phyloP scores from a whole-genome alignment of 2,113 vertebrate genomes.

The Eulemur macaco region DNA sequence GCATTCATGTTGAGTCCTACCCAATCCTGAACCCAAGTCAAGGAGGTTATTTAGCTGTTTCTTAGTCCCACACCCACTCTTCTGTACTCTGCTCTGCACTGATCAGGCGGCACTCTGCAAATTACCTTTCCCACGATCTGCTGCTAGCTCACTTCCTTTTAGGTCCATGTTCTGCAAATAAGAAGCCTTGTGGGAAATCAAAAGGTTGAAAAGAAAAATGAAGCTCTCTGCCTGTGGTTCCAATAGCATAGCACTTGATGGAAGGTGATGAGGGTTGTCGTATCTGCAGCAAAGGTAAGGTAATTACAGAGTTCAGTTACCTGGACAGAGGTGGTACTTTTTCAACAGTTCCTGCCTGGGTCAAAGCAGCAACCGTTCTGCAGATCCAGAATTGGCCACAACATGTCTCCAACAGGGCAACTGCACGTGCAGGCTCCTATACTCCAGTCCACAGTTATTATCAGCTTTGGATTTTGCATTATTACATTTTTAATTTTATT shows the following conservation, averaged over 20 bases:
- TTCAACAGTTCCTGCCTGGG: not conserved
- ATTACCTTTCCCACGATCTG: not conserved
- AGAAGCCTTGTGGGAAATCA: not conserved
- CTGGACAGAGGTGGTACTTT: not conserved
- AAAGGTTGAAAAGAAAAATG: not conserved
- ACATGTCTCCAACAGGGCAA: not conserved
- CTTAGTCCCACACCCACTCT: not conserved
- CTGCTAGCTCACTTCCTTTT: not conserved
- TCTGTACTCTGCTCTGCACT: not conserved
- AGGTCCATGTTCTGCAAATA: not conserved
- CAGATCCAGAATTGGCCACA: not conserved
- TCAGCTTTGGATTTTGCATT: not conserved
- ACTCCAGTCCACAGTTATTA: not conserved
- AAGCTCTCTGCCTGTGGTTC: not conserved
- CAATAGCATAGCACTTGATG: not conserved
- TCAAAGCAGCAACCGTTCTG: not conserved
- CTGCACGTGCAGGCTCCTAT: rapidly evolving
- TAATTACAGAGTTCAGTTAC: not conserved
- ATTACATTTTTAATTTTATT: not conserved
- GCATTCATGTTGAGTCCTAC: not conserved
- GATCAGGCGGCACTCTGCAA: not conserved
- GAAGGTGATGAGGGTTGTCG: not conserved
- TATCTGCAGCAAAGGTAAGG: not conserved
- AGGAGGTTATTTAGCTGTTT: not conserved
- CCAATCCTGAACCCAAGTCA: not conserved